Percentiles rank a stretch among this genome's conserved stretches.
These are phyloP conservation scores for Oryzias melastigma DNA, from an alignment of 2,113 vertebrate species.

Conservation along the genomic window DNA sequence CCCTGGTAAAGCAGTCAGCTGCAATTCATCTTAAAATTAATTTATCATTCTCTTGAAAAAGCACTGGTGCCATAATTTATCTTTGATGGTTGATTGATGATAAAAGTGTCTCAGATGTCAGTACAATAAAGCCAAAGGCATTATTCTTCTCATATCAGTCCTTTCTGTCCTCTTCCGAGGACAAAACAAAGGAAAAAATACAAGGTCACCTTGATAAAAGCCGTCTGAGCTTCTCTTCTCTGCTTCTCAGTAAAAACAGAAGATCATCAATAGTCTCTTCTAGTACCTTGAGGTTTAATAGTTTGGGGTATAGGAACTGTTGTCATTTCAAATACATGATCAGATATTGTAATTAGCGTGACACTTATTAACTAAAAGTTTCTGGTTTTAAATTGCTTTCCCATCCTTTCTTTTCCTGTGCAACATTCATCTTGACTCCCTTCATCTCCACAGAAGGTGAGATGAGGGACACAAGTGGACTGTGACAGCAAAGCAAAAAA, in stretches of 20 bases:
- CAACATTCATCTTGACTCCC: conserved; percentile 42
- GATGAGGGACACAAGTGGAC: conserved; percentile 13
- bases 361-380: too few relatives aligned
- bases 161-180: conserved; percentile 48
- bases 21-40: conserved; percentile 43
- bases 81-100: conserved; percentile 24
- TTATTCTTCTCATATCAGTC: conserved; percentile 40
- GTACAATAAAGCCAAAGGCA: conserved; percentile 41
- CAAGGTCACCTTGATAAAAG: conserved; percentile 46
- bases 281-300: conserved; percentile 41
- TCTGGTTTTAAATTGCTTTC: too few relatives aligned
- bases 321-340: too few relatives aligned
- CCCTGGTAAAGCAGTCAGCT: conserved; percentile 18
- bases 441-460: conserved; percentile 11
- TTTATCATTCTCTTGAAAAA: conserved; percentile 42
- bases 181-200: conserved; percentile 24
- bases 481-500: conserved; percentile 9
- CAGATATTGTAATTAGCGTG: too few relatives aligned
- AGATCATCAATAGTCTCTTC: conserved; percentile 53
- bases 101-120: conserved; percentile 43
- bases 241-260: conserved; percentile 23
- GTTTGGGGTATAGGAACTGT: background rate
- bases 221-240: conserved; percentile 44
- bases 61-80: conserved; percentile 32
- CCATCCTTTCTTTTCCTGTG: too few relatives aligned